Evolutionary conservation across 2,113 vertebrate species (phyloP).

Genomic region (Melanotaenia duboulayi): DNA sequence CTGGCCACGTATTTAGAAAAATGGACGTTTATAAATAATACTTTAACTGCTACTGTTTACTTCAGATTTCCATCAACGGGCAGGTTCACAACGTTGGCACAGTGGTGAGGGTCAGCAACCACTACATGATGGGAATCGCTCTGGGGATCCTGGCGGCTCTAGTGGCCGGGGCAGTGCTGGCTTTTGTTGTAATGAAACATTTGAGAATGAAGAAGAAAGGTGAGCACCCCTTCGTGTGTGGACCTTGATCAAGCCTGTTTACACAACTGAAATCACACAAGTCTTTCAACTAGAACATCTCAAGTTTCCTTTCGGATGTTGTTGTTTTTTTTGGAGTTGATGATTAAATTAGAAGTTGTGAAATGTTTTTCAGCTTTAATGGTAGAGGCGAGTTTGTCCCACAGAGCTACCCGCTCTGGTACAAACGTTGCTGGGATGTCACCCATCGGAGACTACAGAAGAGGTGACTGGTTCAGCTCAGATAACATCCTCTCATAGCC

Average conservation of each 20-base stretch:
- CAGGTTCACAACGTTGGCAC: conserved; percentile 83
- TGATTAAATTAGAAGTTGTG: conserved; percentile 59
- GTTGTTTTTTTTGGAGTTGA: conserved; percentile 38
- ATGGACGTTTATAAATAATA: background rate
- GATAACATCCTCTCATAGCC: too few relatives aligned
- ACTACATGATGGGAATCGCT: conserved; percentile 83
- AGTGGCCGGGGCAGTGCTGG: conserved; percentile 79
- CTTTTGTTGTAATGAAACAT: conserved; percentile 82
- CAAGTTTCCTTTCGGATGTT: conserved; percentile 20
- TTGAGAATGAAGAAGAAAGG: conserved; percentile 85
- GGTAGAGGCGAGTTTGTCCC: conserved; percentile 73
- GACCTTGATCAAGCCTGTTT: conserved; percentile 57
- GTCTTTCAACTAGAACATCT: conserved; percentile 67
- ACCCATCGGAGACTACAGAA: conserved; percentile 81
- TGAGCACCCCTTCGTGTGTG: conserved; percentile 47
- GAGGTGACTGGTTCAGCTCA: conserved; percentile 66
- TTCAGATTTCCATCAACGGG: conserved; percentile 84
- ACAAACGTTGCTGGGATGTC: conserved; percentile 72
- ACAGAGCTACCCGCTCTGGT: conserved; percentile 58
- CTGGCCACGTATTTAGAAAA: too few relatives aligned
- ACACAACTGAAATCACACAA: conserved; percentile 29
- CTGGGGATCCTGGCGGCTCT: conserved; percentile 84
- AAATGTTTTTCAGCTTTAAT: conserved; percentile 75
- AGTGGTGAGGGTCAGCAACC: conserved; percentile 82
- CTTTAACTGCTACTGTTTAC: background rate